Evolutionary conservation across 2,888 invertebrate species (phyloP).

Genomic region (Trisateles emortualis): DNA sequence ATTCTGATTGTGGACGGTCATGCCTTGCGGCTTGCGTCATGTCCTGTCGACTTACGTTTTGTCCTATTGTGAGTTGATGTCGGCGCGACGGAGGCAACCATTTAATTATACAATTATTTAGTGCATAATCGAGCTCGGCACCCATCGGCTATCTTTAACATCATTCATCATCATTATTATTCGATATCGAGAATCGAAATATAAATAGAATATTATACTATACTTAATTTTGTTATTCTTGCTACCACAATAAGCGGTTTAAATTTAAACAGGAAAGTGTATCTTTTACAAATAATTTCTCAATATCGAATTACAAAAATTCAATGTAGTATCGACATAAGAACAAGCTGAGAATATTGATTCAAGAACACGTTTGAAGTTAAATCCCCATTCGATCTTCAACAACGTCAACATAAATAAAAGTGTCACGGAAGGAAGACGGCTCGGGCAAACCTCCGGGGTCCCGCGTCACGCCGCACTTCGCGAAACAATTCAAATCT

Average conservation of each 20-base stretch:
- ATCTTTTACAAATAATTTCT: not conserved
- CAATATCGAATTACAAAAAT: constrained; percentile 17
- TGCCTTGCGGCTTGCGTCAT: constrained; percentile 33
- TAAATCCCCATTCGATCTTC: constrained; percentile 42
- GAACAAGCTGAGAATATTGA: constrained; percentile 38
- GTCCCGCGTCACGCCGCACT: not conserved
- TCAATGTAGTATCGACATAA: constrained; percentile 16
- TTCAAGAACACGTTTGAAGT: constrained; percentile 43
- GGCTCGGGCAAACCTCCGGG: constrained; percentile 21
- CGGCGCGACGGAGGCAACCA: constrained; percentile 43
- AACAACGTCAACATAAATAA: constrained; percentile 46
- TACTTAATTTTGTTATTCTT: too few relatives aligned
- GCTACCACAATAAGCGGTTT: not conserved
- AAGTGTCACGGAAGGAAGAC: constrained; percentile 46
- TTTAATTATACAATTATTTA: constrained; percentile 72
- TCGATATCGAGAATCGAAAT: too few relatives aligned
- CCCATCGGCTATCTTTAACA: not conserved
- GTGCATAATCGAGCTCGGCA: constrained; percentile 15
- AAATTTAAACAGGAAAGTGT: not conserved
- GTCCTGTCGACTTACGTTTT: constrained; percentile 46
- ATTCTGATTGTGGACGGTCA: not conserved
- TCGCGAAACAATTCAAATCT: constrained; percentile 40
- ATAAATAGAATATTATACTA: too few relatives aligned
- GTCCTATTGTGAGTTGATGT: constrained; percentile 56
- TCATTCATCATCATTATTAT: too few relatives aligned